These are phyloP conservation scores for Nicator chloris DNA, from an alignment of 2,113 vertebrate genomes.

Conservation along the genomic window DNA sequence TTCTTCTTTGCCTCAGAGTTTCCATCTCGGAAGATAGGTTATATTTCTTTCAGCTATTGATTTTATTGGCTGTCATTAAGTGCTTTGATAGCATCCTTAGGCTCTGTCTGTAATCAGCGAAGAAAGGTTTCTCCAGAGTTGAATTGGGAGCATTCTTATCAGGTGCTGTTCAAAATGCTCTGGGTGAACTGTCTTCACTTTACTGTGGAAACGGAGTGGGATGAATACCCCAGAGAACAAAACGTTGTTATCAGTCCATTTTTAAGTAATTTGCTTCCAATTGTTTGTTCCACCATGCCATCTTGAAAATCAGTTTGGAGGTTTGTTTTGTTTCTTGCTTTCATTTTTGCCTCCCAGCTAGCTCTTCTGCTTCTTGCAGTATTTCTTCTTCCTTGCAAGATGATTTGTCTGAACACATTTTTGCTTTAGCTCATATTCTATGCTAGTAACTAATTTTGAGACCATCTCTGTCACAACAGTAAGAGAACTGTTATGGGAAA, in stretches of 20 bases:
- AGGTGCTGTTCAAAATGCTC: neutral
- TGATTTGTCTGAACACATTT: neutral
- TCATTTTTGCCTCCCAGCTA: neutral
- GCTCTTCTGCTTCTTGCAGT: neutral
- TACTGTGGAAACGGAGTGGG: neutral
- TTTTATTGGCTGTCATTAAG: neutral
- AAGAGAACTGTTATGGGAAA: neutral
- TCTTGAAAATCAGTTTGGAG: neutral
- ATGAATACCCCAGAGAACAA: neutral
- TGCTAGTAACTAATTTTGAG: neutral
- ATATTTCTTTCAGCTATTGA: neutral
- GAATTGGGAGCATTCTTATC: rapidly evolving
- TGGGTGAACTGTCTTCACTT: neutral
- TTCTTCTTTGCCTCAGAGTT: neutral
- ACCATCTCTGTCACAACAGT: neutral
- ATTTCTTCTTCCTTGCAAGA: neutral
- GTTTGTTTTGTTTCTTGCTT: neutral
- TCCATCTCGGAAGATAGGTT: neutral
- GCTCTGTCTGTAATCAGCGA: neutral
- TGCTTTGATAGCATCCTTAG: neutral
- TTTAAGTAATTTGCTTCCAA: neutral
- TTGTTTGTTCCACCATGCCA: neutral
- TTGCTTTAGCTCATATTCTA: neutral
- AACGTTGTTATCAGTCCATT: neutral
- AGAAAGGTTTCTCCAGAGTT: neutral